These are phyloP conservation scores for Nylanderia fulva DNA, from an alignment of 1,140 invertebrate genomes.

Conservation along the genomic window DNA sequence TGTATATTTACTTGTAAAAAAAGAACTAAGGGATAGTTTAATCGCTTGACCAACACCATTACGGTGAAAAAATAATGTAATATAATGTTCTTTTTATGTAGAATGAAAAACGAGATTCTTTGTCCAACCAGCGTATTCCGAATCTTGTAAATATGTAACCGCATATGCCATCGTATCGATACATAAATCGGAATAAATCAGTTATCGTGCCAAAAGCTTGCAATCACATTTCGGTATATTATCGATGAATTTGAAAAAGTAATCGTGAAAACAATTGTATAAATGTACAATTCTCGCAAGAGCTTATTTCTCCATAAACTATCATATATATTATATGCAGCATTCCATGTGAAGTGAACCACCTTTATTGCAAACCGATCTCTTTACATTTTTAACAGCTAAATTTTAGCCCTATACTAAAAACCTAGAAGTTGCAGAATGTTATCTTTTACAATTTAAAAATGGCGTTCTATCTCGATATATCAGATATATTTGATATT, in stretches of 20 bases:
- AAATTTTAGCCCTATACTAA: no score
- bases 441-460: no score
- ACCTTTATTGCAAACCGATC: no score
- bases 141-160: slow-evolving; percentile 38
- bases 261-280: not conserved
- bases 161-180: not conserved
- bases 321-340: not conserved
- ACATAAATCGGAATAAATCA: slow-evolving; percentile 15
- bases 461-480: no score
- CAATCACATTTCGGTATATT: slow-evolving; percentile 2
- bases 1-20: slow-evolving; percentile 72
- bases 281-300: slow-evolving; percentile 10
- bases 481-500: no score
- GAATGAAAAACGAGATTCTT: slow-evolving; percentile 31
- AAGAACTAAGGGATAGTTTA: slow-evolving; percentile 42
- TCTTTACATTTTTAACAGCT: no score
- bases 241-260: not conserved
- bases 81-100: slow-evolving; percentile 40
- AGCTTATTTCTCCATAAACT: slow-evolving; percentile 2
- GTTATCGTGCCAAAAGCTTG: slow-evolving; percentile 52
- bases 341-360: no score
- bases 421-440: no score
- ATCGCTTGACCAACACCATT: slow-evolving; percentile 74
- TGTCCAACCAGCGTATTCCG: not conserved
- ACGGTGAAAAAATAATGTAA: slow-evolving; percentile 46